phyloP scores from a whole-genome alignment of 2,797 vertebrate species.

The Rhyacichthys aspro region DNA sequence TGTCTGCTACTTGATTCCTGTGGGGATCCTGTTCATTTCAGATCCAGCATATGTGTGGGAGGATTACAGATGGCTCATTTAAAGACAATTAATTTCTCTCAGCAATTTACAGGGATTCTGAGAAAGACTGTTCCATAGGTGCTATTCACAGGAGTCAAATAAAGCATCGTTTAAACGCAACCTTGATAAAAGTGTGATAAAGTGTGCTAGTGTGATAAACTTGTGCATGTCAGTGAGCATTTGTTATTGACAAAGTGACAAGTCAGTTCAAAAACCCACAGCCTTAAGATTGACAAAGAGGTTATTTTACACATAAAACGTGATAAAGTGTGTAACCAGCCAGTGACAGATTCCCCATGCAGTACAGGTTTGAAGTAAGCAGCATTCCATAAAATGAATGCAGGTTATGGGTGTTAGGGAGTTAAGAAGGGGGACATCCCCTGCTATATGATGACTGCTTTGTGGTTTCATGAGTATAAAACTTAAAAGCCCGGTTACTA shows the following conservation, averaged over 20 bases:
- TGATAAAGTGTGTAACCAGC: slow-evolving; percentile 57
- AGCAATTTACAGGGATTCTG: slow-evolving; percentile 39
- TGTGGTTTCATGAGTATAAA: slow-evolving; percentile 38
- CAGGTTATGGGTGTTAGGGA: slow-evolving; percentile 86
- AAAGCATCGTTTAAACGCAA: slow-evolving; percentile 4
- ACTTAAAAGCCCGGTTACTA: slow-evolving; percentile 40
- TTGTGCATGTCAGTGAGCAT: slow-evolving; percentile 15
- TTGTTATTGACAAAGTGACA: slow-evolving; percentile 25
- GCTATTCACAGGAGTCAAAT: slow-evolving; percentile 21
- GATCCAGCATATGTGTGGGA: slow-evolving; percentile 59
- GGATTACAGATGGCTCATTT: slow-evolving; percentile 66
- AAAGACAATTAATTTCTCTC: slow-evolving; percentile 63
- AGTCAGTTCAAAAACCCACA: slow-evolving; percentile 35
- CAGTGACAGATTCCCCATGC: slow-evolving; percentile 70
- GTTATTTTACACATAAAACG: slow-evolving; percentile 53
- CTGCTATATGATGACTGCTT: slow-evolving; percentile 49
- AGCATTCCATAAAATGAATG: slow-evolving; percentile 93
- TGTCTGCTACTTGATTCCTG: slow-evolving; percentile 37
- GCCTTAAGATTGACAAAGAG: slow-evolving; percentile 31
- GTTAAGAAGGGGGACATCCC: slow-evolving; percentile 74
- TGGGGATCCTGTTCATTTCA: slow-evolving; percentile 49
- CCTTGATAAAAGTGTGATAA: slow-evolving; percentile 17
- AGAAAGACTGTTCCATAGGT: slow-evolving; percentile 18
- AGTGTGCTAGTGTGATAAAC: no score
- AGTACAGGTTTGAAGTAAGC: slow-evolving; percentile 75